Evolutionary conservation across 2,113 vertebrate species (phyloP).

Genomic region (Theristicus caerulescens): DNA sequence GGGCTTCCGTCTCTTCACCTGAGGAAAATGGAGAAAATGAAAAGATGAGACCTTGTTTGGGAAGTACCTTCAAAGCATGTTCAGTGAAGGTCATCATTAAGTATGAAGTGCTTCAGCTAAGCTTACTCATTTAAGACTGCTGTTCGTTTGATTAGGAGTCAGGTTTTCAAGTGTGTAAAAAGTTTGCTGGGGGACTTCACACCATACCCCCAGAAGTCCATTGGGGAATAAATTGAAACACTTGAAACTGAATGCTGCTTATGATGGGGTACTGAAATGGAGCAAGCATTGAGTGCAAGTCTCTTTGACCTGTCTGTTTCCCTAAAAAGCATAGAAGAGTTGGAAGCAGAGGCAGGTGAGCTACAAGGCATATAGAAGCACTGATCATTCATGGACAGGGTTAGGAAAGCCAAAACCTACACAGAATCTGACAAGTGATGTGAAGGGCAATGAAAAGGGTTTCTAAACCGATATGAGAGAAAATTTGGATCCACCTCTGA

Average conservation of each 20-base stretch:
- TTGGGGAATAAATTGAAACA: neutral
- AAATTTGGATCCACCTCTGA: neutral
- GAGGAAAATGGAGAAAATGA: neutral
- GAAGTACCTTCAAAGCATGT: neutral
- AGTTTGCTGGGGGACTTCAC: neutral
- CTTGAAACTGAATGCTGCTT: neutral
- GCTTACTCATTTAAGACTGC: neutral
- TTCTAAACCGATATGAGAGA: neutral
- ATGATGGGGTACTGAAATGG: neutral
- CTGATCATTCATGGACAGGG: neutral
- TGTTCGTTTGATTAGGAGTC: neutral
- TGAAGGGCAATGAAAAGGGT: neutral
- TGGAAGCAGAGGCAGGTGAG: neutral
- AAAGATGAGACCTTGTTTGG: neutral
- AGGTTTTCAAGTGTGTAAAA: neutral
- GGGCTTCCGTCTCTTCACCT: neutral
- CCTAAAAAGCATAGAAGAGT: neutral
- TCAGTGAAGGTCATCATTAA: neutral
- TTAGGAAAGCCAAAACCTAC: neutral
- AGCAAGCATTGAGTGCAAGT: neutral
- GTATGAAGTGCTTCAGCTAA: neutral
- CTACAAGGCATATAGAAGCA: neutral
- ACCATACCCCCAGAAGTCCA: neutral
- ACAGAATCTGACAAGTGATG: neutral
- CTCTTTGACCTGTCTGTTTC: neutral